Percentiles rank a stretch among this genome's conserved stretches.
Conservation (phyloP, 2,797 vertebrate species). For the Phataginus tetradactyla region DNA sequence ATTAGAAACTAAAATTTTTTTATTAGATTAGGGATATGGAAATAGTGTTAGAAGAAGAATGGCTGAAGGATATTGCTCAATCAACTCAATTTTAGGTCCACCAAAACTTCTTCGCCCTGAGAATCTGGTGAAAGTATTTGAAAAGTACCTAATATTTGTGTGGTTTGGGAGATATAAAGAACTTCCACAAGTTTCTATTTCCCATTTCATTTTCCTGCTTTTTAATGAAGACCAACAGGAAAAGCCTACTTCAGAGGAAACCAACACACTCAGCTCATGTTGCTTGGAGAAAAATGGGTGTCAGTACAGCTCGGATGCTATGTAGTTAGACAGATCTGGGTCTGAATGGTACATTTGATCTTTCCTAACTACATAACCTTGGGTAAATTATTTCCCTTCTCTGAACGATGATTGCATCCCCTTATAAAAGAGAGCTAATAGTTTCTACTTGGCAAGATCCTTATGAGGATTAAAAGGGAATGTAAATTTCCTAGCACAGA, state of each 20-base stretch:
- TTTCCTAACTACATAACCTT: background rate
- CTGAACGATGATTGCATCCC: background rate
- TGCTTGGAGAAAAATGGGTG: background rate
- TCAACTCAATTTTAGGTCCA: background rate
- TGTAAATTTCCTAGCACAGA: background rate
- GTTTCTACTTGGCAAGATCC: background rate
- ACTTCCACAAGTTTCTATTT: background rate
- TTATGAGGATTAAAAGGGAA: background rate
- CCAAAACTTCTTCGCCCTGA: background rate
- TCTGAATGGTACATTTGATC: background rate
- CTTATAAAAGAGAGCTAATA: background rate
- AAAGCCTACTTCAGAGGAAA: background rate
- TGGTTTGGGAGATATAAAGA: background rate
- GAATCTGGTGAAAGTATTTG: background rate
- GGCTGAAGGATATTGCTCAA: background rate
- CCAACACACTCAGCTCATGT: background rate
- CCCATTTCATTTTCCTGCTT: background rate
- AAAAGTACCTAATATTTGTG: background rate
- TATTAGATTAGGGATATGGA: background rate
- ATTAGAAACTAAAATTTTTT: conserved; percentile 17
- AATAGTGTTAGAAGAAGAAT: background rate
- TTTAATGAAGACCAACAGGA: conserved; percentile 39
- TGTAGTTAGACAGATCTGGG: background rate
- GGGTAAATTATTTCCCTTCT: conserved; percentile 2
- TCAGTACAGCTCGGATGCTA: background rate